A percentile compares a stretch with the other conserved stretches of the same genome.
These are phyloP conservation scores for Hexactinellida sp. DNA, from an alignment of 37 sponge, comb jelly and placozoan species.

Conservation along the genomic window DNA sequence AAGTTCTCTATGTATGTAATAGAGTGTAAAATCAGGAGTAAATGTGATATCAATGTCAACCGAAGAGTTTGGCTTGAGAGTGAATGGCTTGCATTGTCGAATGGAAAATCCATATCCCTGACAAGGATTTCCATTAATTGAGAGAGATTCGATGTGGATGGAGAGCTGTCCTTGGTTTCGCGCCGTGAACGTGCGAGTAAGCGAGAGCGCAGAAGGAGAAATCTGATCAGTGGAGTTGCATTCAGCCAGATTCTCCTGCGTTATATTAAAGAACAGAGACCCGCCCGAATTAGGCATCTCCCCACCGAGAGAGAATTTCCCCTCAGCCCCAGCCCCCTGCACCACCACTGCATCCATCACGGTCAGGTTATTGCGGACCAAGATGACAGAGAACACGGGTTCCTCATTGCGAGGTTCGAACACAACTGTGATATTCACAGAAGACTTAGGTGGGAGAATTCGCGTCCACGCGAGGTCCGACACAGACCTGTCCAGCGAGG, in stretches of 20 bases:
- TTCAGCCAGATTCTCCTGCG: not conserved
- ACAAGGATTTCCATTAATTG: constrained; percentile 18
- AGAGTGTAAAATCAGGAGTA: constrained; percentile 9
- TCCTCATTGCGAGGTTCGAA: not conserved
- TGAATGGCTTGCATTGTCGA: constrained; percentile 22
- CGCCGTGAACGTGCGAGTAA: not conserved
- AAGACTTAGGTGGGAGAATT: not conserved
- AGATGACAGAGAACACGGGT: not conserved
- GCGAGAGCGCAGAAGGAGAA: not conserved
- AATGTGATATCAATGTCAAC: constrained; percentile 12
- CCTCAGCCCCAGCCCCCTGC: constrained; percentile 29
- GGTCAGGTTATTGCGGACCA: constrained; percentile 42
- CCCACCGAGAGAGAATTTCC: constrained; percentile 29
- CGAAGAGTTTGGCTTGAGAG: constrained; percentile 13
- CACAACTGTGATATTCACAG: constrained; percentile 10
- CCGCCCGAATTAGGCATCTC: not conserved
- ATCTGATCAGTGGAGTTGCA: not conserved
- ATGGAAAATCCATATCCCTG: constrained; percentile 22
- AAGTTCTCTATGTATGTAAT: not conserved
- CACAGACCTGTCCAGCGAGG: not conserved
- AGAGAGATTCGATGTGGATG: constrained; percentile 10
- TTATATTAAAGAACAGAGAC: not conserved
- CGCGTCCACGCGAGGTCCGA: not conserved
- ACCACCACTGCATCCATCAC: constrained; percentile 50
- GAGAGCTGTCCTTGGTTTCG: constrained; percentile 21